Percentiles rank a stretch among this genome's conserved stretches.
Conservation (phyloP, 2,888 invertebrate genomes). For the Podotricha telesiphe region DNA sequence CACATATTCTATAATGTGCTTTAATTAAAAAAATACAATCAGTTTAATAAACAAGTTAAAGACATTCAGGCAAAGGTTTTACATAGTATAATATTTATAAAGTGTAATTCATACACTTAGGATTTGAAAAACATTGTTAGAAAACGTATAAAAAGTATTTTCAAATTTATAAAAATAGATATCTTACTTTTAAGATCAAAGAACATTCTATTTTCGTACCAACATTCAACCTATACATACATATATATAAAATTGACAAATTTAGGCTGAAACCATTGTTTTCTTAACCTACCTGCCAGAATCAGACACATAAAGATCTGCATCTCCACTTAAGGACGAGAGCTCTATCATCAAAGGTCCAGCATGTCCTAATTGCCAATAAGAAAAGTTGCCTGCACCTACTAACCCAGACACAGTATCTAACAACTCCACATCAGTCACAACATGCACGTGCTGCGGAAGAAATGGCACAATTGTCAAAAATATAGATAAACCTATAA, state of each 20-base stretch:
- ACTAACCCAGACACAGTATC: conserved; percentile 69
- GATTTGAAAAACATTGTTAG: no score
- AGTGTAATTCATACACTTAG: no score
- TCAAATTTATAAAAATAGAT: not conserved
- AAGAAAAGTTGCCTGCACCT: conserved; percentile 74
- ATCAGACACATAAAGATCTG: conserved; percentile 74
- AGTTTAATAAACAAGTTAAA: no score
- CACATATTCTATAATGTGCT: no score
- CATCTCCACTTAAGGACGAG: conserved; percentile 69
- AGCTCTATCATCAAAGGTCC: conserved; percentile 70
- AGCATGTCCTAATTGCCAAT: conserved; percentile 72
- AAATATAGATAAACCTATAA: conserved; percentile 62
- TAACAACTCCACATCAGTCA: conserved; percentile 63
- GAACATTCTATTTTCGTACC: conserved; percentile 4
- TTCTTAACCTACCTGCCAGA: conserved; percentile 59
- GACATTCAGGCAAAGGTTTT: no score
- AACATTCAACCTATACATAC: not conserved
- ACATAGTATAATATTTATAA: no score
- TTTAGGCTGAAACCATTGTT: not conserved
- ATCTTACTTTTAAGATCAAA: not conserved
- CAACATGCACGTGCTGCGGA: conserved; percentile 59
- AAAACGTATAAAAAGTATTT: no score
- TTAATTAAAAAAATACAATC: no score
- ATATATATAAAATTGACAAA: not conserved
- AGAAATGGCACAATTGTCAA: conserved; percentile 68